A percentile compares a stretch with the other conserved stretches of the same genome.
phyloP scores from a whole-genome alignment of 2,113 vertebrate genomes.

The Centropus bengalensis region DNA sequence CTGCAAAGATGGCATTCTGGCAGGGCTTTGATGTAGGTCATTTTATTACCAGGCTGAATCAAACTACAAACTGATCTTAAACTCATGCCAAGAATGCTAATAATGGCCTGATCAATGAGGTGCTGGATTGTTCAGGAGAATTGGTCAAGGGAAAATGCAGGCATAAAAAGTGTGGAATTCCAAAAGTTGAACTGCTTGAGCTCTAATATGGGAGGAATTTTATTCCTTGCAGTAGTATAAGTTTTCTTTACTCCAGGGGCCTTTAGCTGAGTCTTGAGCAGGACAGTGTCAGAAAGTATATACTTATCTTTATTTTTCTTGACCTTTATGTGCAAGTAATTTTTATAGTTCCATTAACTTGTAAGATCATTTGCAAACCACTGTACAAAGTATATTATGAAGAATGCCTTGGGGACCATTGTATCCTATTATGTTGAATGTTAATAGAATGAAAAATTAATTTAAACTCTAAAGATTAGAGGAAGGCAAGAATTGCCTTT shows the following conservation, averaged over 20 bases:
- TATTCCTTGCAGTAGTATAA: neutral
- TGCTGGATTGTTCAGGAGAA: constrained; percentile 78
- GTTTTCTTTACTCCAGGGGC: constrained; percentile 54
- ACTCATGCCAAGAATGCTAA: constrained; percentile 83
- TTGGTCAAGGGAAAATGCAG: constrained; percentile 75
- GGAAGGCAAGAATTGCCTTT: constrained; percentile 38
- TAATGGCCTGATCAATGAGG: constrained; percentile 80
- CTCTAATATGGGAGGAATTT: neutral
- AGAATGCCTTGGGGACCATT: constrained; percentile 63
- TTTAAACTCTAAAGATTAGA: constrained; percentile 41
- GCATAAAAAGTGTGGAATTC: constrained; percentile 75
- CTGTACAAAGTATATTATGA: constrained; percentile 73
- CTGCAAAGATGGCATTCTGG: constrained; percentile 71
- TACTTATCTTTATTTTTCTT: constrained; percentile 77
- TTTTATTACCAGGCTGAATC: constrained; percentile 83
- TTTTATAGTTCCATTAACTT: constrained; percentile 81
- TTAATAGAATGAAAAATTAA: constrained; percentile 75
- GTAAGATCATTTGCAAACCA: constrained; percentile 75
- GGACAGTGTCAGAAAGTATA: constrained; percentile 22
- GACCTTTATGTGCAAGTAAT: constrained; percentile 79
- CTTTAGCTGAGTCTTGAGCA: neutral
- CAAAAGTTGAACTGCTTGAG: constrained; percentile 22
- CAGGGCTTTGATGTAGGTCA: constrained; percentile 79
- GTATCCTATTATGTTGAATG: constrained; percentile 68
- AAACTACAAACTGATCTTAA: constrained; percentile 76